Evolutionary conservation across 2,113 vertebrate genomes (phyloP).

Genomic region (Tragulus kanchil): DNA sequence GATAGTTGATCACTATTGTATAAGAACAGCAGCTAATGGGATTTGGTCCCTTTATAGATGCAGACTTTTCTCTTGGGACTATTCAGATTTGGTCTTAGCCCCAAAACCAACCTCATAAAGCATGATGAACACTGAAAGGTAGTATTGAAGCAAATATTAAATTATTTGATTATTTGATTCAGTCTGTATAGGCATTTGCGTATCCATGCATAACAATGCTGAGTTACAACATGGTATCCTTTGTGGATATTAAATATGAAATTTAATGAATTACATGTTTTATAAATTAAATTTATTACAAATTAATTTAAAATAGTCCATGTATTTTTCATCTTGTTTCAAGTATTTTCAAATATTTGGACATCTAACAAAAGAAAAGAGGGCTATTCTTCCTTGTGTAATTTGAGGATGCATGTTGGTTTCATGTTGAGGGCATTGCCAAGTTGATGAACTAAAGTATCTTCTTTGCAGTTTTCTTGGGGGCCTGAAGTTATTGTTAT

Average conservation of each 20-base stretch:
- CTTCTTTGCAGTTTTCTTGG: not conserved
- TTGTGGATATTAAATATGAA: constrained; percentile 7
- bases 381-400: not conserved
- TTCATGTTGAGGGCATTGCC: not conserved
- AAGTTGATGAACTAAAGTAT: not conserved
- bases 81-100: too few relatives aligned
- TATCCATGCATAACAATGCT: not conserved
- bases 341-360: not conserved
- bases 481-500: not conserved
- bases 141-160: not conserved
- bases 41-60: not conserved
- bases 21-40: not conserved
- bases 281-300: not conserved
- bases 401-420: not conserved
- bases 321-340: not conserved
- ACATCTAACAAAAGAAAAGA: not conserved
- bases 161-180: not conserved
- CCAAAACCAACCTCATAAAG: not conserved
- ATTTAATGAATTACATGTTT: not conserved
- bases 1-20: not conserved
- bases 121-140: not conserved
- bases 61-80: not conserved
- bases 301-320: not conserved
- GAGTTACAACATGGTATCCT: not conserved
- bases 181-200: not conserved